Conservation (phyloP, 2,888 invertebrate genomes). For the Meiosimyza decipiens region DNA sequence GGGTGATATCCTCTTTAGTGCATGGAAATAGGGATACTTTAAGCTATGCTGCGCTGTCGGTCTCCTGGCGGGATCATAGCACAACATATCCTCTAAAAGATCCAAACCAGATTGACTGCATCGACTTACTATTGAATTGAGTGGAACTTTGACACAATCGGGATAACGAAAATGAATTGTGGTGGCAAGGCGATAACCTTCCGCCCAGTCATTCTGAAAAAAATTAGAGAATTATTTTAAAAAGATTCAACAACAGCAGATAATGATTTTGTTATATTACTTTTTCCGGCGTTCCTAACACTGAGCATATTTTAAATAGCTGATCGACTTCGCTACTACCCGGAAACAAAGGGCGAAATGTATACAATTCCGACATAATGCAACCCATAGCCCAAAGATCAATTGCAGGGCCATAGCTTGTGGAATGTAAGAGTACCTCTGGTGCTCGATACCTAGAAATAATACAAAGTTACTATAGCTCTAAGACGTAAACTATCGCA, state of each 20-base stretch:
- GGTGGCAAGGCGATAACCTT: conserved; percentile 91
- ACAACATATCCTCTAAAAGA: conserved; percentile 85
- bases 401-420: conserved; percentile 95
- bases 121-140: conserved; percentile 83
- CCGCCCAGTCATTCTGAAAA: conserved; percentile 87
- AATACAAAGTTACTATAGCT: neutral
- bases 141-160: conserved; percentile 82
- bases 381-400: conserved; percentile 99
- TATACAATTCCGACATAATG: conserved; percentile 97
- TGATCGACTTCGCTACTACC: conserved; percentile 98
- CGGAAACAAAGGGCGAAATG: conserved; percentile 93
- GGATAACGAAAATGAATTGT: conserved; percentile 98
- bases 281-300: conserved; percentile 92
- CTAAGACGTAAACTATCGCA: neutral
- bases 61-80: conserved; percentile 92
- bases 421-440: conserved; percentile 94
- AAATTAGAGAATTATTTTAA: neutral
- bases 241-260: neutral
- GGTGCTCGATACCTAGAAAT: conserved; percentile 85
- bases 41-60: conserved; percentile 91
- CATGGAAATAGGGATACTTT: conserved; percentile 72
- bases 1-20: conserved; percentile 63
- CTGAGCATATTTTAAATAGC: conserved; percentile 92
- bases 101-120: conserved; percentile 85
- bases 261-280: conserved; percentile 63